Conservation (phyloP, 2,113 vertebrate genomes). For the Bettongia penicillata region DNA sequence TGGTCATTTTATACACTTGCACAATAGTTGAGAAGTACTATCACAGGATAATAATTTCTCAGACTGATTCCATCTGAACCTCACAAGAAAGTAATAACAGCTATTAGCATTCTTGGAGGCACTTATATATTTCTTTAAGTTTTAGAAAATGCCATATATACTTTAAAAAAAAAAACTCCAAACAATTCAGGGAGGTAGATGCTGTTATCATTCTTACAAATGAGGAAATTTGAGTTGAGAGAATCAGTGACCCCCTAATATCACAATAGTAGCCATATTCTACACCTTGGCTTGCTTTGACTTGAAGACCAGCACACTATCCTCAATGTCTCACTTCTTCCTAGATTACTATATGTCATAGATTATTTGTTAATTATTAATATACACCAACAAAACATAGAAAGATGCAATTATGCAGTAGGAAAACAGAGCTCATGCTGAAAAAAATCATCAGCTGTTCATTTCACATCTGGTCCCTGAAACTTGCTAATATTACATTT, state of each 20-base stretch:
- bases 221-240: neutral
- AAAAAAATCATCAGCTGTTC: constrained; percentile 31
- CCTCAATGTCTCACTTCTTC: neutral
- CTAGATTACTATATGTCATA: constrained; percentile 1
- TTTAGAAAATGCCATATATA: neutral
- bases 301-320: neutral
- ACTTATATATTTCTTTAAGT: neutral
- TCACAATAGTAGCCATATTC: neutral
- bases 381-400: constrained; percentile 40
- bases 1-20: neutral
- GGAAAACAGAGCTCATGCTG: constrained; percentile 34
- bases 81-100: neutral
- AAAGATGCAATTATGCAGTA: constrained; percentile 21
- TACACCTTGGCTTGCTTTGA: neutral
- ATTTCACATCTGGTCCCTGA: constrained; percentile 14
- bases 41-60: neutral
- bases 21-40: neutral
- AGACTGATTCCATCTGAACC: neutral
- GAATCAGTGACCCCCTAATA: neutral
- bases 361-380: constrained; percentile 52
- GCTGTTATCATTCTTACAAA: neutral
- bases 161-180: neutral
- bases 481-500: constrained; percentile 18
- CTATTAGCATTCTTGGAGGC: neutral
- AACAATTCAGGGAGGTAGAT: neutral